Evolutionary conservation across 2,888 invertebrate species (phyloP), one percentile per base, ranked within the genome.

Genomic region (Cephalotes varians): DNA sequence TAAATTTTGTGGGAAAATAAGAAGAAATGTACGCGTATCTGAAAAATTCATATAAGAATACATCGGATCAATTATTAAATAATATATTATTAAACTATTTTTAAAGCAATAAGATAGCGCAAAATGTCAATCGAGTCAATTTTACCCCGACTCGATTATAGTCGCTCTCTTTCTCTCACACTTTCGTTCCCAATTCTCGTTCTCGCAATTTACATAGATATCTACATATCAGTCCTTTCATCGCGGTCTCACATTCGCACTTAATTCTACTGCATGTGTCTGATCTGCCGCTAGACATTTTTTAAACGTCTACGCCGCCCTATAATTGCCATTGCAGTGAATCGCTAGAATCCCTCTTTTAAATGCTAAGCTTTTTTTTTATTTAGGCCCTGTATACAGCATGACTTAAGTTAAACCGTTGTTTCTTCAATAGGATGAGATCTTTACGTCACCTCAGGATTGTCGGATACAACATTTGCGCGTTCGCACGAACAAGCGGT

Each of bases 401-500:
- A 25, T 73, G 34, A 81, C 67, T 69, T 51, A 58, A 83, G 54
- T 51, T 62, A 64, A 65, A 58, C 28, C 62, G 34, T 44, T 40
- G 51, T 64, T 81, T 67, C 18, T 25, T 44, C 12, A 64, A 44
- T 47, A n/a, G 4, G 21, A 49, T 37, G 15, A 34, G 72, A 81
- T 80, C 25, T 74, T 74, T 2, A n/a, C 58, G 47, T 72, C 62
- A 74, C 21, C 69, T 73, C 51, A 37, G 73, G 86, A 86, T 86
- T 86, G 85, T 86, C 86, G 28, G 71, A 83, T 80, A 76, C n/a
- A 80, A 51, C 62, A 67, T 62, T 73, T 51, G 51, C 73, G 81
- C 64, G 37, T 69, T 83, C 21, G 56, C 56, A 82, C 79, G 56
- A 81, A 74, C 83, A 67, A 81, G 54, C 76, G n/a, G 12, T 25